These are phyloP conservation scores for Podarcis raffonei DNA, from an alignment of 2,113 vertebrate species.

Conservation along the genomic window DNA sequence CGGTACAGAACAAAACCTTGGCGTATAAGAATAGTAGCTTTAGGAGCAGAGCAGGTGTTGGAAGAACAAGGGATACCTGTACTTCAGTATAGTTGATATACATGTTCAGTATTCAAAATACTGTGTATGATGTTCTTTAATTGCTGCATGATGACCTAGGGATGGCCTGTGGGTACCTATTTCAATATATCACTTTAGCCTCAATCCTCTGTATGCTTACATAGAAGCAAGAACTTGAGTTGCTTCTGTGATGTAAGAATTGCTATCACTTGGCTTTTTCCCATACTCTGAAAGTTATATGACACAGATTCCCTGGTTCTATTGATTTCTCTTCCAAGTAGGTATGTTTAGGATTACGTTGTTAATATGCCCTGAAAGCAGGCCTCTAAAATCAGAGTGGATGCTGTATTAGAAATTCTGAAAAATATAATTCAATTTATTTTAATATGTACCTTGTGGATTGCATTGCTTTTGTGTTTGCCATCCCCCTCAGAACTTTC, in stretches of 20 bases:
- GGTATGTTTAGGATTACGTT: not conserved
- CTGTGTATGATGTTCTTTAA: not conserved
- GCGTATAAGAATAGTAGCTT: slow-evolving; percentile 57
- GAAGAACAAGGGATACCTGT: not conserved
- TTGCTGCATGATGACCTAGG: not conserved
- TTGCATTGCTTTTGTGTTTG: not conserved
- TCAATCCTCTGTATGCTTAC: not conserved
- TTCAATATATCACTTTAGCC: not conserved
- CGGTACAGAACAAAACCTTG: slow-evolving; percentile 51
- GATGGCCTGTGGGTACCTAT: not conserved
- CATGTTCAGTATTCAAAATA: not conserved
- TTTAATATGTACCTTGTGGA: slow-evolving; percentile 21
- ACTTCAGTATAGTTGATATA: not conserved
- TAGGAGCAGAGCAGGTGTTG: slow-evolving; percentile 55
- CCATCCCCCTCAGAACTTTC: slow-evolving; percentile 7
- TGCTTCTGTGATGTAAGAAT: not conserved
- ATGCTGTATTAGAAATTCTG: not conserved
- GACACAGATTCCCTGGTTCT: too few species aligned
- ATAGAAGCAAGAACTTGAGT: not conserved
- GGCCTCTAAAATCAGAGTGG: not conserved
- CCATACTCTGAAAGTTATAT: not conserved
- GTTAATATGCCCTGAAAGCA: not conserved
- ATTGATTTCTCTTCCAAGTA: not conserved
- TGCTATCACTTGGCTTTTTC: not conserved
- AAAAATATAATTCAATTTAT: not conserved